phyloP scores from a whole-genome alignment of 2,888 invertebrate species.

The Gandaritis pyraliata region DNA sequence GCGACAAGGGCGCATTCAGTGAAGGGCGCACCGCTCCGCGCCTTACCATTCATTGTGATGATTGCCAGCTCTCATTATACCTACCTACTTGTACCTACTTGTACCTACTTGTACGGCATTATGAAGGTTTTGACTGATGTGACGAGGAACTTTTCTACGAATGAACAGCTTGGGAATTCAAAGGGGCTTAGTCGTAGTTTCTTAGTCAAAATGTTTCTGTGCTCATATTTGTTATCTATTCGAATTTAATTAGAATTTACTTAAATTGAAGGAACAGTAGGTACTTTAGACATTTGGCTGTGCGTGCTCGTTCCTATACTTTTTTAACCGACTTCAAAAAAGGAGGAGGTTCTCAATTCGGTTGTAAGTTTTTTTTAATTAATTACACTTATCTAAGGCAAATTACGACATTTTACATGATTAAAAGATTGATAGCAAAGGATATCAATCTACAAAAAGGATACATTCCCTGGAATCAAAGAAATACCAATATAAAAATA shows the following conservation, averaged over 20 bases:
- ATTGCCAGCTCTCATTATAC: conserved; percentile 77
- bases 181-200: background rate
- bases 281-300: no score
- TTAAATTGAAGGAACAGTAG: no score
- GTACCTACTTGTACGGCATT: conserved; percentile 22
- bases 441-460: conserved; percentile 6
- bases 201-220: background rate
- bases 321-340: no score
- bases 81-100: conserved; percentile 45
- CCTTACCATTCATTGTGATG: conserved; percentile 77
- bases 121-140: conserved; percentile 11
- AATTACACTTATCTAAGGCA: no score
- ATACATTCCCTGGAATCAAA: conserved; percentile 9
- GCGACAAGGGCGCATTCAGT: conserved; percentile 63
- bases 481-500: conserved; percentile 5
- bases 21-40: conserved; percentile 56
- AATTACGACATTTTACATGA: no score
- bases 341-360: no score
- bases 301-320: no score
- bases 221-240: background rate
- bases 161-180: conserved; percentile 8
- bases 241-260: no score
- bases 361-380: no score
- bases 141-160: conserved; percentile 14
- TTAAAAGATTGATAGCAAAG: background rate